phyloP scores from a whole-genome alignment of 2,797 vertebrate species.

The Scolopax bukidnonensis region DNA sequence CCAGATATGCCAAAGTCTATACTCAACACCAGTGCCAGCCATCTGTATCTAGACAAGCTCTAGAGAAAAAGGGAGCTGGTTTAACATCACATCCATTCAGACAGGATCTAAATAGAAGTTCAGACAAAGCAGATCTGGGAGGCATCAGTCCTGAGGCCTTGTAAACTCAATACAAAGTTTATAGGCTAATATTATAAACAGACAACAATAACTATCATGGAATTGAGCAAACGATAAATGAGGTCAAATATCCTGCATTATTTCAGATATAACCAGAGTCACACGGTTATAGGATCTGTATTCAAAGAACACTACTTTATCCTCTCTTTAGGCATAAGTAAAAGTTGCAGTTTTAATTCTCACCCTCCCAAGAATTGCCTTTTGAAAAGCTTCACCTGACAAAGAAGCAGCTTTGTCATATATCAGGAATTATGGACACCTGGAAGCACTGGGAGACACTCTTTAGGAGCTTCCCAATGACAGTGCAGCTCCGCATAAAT shows the following conservation, averaged over 20 bases:
- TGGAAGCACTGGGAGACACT: not conserved
- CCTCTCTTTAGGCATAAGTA: not conserved
- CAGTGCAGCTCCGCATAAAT: not conserved
- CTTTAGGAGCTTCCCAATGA: not conserved
- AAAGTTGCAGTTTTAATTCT: not conserved
- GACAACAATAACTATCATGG: accelerated
- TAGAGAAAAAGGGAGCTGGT: not conserved
- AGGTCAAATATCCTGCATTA: not conserved
- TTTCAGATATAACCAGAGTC: not conserved
- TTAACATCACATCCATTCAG: not conserved
- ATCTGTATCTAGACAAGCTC: not conserved
- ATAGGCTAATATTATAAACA: not conserved
- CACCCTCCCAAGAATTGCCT: not conserved
- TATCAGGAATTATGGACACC: not conserved
- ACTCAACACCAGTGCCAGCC: not conserved
- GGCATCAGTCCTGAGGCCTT: not conserved
- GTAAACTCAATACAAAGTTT: not conserved
- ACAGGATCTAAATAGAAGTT: not conserved
- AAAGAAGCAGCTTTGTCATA: not conserved
- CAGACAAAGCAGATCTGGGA: not conserved
- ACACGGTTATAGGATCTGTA: not conserved
- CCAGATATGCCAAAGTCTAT: not conserved
- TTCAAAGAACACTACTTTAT: not conserved
- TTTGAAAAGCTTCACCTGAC: not conserved
- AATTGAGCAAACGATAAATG: not conserved